phyloP scores from a whole-genome alignment of 2,113 vertebrate species.

The Archocentrus centrarchus region DNA sequence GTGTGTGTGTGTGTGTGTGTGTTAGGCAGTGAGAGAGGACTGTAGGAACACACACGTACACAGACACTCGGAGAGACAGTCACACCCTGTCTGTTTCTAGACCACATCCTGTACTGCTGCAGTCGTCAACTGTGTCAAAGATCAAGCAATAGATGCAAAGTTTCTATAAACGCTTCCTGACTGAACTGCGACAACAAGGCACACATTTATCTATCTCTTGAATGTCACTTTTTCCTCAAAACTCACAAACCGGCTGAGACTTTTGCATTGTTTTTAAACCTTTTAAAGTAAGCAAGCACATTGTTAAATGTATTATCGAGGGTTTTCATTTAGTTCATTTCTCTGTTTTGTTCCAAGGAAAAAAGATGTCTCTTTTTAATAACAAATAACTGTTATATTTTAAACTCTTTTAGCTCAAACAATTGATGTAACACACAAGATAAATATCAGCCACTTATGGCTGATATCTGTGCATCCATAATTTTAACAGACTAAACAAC shows the following conservation, averaged over 20 bases:
- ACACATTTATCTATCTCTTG: neutral
- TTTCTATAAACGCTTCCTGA: constrained; percentile 53
- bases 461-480: neutral
- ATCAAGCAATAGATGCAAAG: constrained; percentile 39
- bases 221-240: neutral
- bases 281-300: neutral
- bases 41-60: constrained; percentile 34
- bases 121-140: constrained; percentile 63
- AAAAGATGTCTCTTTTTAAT: neutral
- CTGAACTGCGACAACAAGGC: neutral
- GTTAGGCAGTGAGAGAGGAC: constrained; percentile 52
- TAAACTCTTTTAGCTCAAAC: neutral
- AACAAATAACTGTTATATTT: neutral
- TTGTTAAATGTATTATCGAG: neutral
- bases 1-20: constrained; percentile 65
- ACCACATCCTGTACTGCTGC: constrained; percentile 79
- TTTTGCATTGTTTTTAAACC: neutral
- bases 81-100: constrained; percentile 77
- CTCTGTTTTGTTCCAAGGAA: neutral
- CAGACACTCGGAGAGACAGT: constrained; percentile 51
- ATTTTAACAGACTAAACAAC: neutral
- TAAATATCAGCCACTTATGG: neutral
- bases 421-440: neutral
- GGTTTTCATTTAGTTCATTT: neutral
- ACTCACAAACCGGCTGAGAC: neutral